These are phyloP conservation scores for Phoxinus phoxinus DNA, from an alignment of 2,113 vertebrate species.

Conservation along the genomic window DNA sequence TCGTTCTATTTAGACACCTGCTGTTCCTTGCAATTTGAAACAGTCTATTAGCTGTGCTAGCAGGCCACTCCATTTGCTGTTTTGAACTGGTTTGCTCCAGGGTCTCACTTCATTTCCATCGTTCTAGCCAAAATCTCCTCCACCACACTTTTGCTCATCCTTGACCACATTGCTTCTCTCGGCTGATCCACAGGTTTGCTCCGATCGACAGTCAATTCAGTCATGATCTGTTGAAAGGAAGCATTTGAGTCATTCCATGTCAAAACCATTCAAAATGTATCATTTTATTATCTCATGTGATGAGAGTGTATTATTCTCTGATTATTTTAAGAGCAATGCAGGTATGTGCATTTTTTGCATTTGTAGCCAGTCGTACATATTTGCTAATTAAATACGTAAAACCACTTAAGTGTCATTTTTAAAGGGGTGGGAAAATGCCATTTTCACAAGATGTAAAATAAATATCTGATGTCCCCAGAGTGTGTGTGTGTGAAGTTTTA, in stretches of 20 bases:
- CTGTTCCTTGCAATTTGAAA: constrained; percentile 75
- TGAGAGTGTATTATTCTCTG: not conserved
- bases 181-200: not conserved
- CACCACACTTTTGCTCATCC: not conserved
- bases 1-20: constrained; percentile 72
- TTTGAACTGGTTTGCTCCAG: constrained; percentile 66
- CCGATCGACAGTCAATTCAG: not conserved
- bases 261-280: not conserved
- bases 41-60: constrained; percentile 71
- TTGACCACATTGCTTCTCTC: not conserved
- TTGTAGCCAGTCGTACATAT: not conserved
- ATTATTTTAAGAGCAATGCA: too few species aligned
- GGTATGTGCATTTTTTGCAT: not conserved
- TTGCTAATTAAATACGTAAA: not conserved
- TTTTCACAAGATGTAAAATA: too few species aligned
- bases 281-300: not conserved
- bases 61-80: constrained; percentile 74
- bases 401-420: not conserved
- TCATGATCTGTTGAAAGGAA: not conserved
- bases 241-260: not conserved
- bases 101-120: constrained; percentile 72
- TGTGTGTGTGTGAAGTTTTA: too few species aligned
- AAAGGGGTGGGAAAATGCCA: too few species aligned
- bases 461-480: too few species aligned
- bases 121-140: constrained; percentile 17